phyloP scores from a whole-genome alignment of 2,888 invertebrate species.

The Troglohyphantes excavatus region DNA sequence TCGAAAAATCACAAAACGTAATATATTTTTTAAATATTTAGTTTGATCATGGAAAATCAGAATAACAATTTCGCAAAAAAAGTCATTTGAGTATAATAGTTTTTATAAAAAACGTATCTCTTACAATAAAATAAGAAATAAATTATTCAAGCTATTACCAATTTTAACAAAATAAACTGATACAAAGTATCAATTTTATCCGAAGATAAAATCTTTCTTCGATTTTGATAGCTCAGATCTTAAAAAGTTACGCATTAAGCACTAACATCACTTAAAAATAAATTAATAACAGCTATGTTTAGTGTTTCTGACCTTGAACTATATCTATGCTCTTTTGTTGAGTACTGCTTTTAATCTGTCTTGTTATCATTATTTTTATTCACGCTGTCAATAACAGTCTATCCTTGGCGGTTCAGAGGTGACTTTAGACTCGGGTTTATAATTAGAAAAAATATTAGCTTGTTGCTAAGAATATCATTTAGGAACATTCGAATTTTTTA shows the following conservation, averaged over 20 bases:
- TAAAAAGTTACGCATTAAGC: slow-evolving; percentile 43
- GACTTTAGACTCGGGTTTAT: slow-evolving; percentile 24
- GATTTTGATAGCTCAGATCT: not conserved
- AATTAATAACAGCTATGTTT: slow-evolving; percentile 61
- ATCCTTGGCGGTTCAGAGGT: slow-evolving; percentile 32
- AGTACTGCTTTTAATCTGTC: slow-evolving; percentile 22
- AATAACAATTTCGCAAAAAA: no score
- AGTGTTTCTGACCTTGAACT: slow-evolving; percentile 58
- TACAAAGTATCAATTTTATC: no score
- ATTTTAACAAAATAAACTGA: no score
- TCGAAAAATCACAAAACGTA: no score
- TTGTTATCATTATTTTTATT: not conserved
- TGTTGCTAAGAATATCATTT: not conserved
- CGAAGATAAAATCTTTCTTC: no score
- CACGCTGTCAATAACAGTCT: not conserved
- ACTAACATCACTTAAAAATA: slow-evolving; percentile 33
- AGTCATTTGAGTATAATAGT: no score
- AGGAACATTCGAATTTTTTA: no score
- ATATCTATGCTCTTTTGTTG: slow-evolving; percentile 33
- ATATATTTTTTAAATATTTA: no score
- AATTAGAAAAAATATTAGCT: not conserved
- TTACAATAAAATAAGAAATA: no score
- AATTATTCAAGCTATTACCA: no score
- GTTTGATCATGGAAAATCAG: no score
- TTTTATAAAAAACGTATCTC: no score